Percentiles rank a stretch among this genome's conserved stretches.
Conservation (phyloP, 2,113 vertebrate species). For the Mus musculus region DNA sequence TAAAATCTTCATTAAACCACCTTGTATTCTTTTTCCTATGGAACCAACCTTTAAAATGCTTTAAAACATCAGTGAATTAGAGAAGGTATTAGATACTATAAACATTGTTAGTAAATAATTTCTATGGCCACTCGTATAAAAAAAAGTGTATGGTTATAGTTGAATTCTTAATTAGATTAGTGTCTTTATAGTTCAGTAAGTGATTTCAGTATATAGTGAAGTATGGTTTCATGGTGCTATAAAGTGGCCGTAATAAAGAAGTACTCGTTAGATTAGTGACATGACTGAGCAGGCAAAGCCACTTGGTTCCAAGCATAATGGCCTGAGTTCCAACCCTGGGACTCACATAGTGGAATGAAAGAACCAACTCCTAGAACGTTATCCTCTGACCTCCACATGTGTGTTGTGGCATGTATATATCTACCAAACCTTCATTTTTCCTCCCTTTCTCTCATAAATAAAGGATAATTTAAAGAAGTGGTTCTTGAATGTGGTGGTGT, state of each 20-base stretch:
- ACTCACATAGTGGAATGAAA: neutral
- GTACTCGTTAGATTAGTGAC: neutral
- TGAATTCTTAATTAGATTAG: conserved; percentile 57
- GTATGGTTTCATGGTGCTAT: neutral
- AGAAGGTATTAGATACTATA: neutral
- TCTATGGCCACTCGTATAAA: neutral
- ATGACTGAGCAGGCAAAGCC: neutral
- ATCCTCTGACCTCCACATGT: neutral
- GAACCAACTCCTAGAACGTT: neutral
- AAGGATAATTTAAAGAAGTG: neutral
- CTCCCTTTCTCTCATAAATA: neutral
- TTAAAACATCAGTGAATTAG: conserved; percentile 39
- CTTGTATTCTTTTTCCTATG: conserved; percentile 31
- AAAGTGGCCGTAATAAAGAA: conserved; percentile 8
- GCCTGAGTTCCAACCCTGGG: neutral
- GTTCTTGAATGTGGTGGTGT: neutral
- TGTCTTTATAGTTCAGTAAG: conserved; percentile 21
- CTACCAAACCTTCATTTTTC: neutral
- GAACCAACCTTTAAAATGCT: neutral
- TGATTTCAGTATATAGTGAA: neutral
- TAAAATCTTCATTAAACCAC: neutral
- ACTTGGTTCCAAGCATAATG: neutral
- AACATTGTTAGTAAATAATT: conserved; percentile 33
- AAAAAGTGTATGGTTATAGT: conserved; percentile 27
- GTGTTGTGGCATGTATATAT: neutral